Percentiles rank a stretch among this genome's conserved stretches.
phyloP scores from a whole-genome alignment of 2,888 invertebrate species.

The Phaonia tiefii region DNA sequence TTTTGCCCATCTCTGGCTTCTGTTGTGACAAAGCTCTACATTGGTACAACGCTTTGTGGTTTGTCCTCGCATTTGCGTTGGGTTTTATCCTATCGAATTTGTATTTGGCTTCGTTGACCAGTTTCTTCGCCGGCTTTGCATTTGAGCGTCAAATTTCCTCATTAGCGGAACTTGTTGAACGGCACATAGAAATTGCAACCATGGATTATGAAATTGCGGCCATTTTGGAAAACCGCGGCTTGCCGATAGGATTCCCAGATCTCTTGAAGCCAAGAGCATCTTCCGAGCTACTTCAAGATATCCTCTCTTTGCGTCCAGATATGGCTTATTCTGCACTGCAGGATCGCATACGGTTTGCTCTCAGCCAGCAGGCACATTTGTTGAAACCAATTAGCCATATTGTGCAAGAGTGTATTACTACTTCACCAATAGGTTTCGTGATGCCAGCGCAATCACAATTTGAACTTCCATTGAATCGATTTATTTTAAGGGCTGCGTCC shows the following conservation, averaged over 20 bases:
- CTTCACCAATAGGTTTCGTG: slow-evolving; percentile 70
- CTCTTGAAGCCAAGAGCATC: slow-evolving; percentile 65
- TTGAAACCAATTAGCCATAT: slow-evolving; percentile 67
- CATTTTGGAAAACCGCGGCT: slow-evolving; percentile 68
- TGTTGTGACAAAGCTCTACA: slow-evolving; percentile 37
- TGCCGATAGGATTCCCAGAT: slow-evolving; percentile 66
- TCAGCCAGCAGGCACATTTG: slow-evolving; percentile 70
- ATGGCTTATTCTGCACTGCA: slow-evolving; percentile 67
- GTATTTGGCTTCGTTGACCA: slow-evolving; percentile 72
- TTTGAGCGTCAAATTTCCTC: slow-evolving; percentile 68
- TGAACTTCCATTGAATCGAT: slow-evolving; percentile 69
- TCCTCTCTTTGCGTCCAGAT: slow-evolving; percentile 44
- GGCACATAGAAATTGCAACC: slow-evolving; percentile 66
- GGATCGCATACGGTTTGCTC: slow-evolving; percentile 70
- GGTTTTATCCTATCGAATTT: slow-evolving; percentile 73
- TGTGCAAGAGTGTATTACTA: slow-evolving; percentile 69
- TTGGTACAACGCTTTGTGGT: slow-evolving; percentile 60
- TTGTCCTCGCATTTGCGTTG: slow-evolving; percentile 63
- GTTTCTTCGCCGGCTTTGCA: slow-evolving; percentile 70
- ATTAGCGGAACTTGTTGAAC: slow-evolving; percentile 65
- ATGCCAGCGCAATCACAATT: slow-evolving; percentile 71
- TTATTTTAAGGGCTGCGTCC: slow-evolving; percentile 67
- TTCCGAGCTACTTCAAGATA: slow-evolving; percentile 47
- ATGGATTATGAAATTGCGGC: slow-evolving; percentile 69
- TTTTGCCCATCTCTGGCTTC: slow-evolving; percentile 57